Conservation (phyloP, 2,888 invertebrate species). For the Harpalus rufipes region DNA sequence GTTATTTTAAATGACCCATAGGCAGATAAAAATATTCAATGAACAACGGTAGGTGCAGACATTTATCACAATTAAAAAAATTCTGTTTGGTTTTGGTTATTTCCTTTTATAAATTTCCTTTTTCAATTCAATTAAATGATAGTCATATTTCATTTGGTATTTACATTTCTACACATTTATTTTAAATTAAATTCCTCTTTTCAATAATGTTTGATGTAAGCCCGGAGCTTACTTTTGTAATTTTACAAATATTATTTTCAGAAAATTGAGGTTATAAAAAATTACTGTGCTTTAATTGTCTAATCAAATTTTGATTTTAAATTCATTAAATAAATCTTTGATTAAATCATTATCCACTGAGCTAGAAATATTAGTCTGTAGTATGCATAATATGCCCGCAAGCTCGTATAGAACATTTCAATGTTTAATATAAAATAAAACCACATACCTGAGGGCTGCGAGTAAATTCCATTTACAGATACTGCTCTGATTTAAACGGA, state of each 20-base stretch:
- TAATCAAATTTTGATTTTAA: neutral
- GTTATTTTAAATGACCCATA: slow-evolving; percentile 38
- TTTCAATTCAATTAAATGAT: slow-evolving; percentile 21
- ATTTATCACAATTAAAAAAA: slow-evolving; percentile 42
- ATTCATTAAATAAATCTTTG: neutral
- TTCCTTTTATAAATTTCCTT: slow-evolving; percentile 15
- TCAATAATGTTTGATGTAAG: neutral
- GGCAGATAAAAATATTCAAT: slow-evolving; percentile 20
- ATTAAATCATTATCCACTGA: neutral
- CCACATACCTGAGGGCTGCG: neutral
- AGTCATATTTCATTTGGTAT: neutral
- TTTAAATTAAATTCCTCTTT: slow-evolving; percentile 25
- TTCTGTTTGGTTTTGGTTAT: slow-evolving; percentile 11
- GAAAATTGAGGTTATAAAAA: neutral
- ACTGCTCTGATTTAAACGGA: neutral
- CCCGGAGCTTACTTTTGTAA: neutral
- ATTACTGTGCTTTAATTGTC: neutral
- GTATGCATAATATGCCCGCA: neutral
- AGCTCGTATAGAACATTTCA: neutral
- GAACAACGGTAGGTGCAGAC: slow-evolving; percentile 4
- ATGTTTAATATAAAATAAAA: neutral
- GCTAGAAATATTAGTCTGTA: neutral
- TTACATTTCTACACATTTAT: slow-evolving; percentile 14
- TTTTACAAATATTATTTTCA: neutral
- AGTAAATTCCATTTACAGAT: too few relatives aligned